These are phyloP conservation scores for Pammene aurita DNA, from an alignment of 2,888 invertebrate genomes.

Conservation along the genomic window DNA sequence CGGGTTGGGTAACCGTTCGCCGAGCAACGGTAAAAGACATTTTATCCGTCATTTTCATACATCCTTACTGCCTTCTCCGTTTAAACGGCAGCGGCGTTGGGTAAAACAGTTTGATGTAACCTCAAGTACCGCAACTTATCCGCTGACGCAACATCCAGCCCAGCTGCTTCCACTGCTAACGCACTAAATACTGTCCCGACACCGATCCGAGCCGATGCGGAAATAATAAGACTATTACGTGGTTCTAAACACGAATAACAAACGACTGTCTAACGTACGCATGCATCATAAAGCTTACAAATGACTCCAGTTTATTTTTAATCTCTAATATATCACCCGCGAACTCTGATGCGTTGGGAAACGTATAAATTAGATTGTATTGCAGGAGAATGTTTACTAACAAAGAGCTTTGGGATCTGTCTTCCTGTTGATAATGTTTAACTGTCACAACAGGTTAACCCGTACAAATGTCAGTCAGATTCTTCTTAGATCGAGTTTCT, in stretches of 20 bases:
- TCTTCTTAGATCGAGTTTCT: slow-evolving; percentile 3
- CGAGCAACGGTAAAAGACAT: slow-evolving; percentile 4
- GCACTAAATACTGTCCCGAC: slow-evolving; percentile 66
- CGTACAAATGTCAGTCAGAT: neutral
- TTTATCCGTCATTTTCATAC: slow-evolving; percentile 5
- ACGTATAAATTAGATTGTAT: slow-evolving; percentile 36
- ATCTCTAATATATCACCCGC: slow-evolving; percentile 39
- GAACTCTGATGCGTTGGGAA: slow-evolving; percentile 35
- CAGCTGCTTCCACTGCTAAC: slow-evolving; percentile 59
- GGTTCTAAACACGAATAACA: slow-evolving; percentile 34
- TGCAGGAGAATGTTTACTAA: slow-evolving; percentile 38
- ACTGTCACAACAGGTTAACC: slow-evolving; percentile 38
- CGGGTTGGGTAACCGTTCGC: slow-evolving; percentile 54
- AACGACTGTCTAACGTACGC: slow-evolving; percentile 34
- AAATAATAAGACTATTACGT: slow-evolving; percentile 70
- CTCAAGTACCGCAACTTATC: slow-evolving; percentile 73
- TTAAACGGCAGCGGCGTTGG: slow-evolving; percentile 51
- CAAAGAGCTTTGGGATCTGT: slow-evolving; percentile 30
- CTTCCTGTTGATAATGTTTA: slow-evolving; percentile 28
- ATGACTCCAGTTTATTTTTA: slow-evolving; percentile 40
- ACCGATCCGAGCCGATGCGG: slow-evolving; percentile 58
- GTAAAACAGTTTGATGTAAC: slow-evolving; percentile 77
- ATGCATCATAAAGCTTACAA: slow-evolving; percentile 38
- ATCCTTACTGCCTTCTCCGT: slow-evolving; percentile 22
- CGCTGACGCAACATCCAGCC: slow-evolving; percentile 71